Base-by-base conservation (phyloP, 2,113 vertebrate genomes). In the Caranx ignobilis region DNA sequence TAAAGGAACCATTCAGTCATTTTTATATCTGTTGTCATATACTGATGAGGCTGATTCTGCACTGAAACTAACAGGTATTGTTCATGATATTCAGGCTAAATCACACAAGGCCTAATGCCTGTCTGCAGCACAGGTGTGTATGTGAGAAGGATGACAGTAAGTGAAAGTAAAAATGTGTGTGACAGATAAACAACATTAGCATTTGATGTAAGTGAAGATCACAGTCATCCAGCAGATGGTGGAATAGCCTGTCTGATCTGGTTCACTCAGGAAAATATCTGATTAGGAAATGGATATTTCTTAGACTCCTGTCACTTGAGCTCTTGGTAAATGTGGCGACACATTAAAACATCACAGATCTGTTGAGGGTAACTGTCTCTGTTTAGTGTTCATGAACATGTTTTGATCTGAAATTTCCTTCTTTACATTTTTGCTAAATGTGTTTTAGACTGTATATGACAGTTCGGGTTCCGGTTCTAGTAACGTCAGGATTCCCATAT, bases 271-370 rank as follows among this genome's bases (percentile, higher is more conserved):
- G 45, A 68, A 2, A 18, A 3, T 21, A 15, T n/a, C 12, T 12
- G n/a, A 32, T 21, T 8, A 26, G n/a, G 16, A 68, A 69, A 73
- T 37, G 4, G 9, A 68, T 69, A 7, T 66, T 12, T 79, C 12
- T 55, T 74, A 18, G 11, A 15, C 31, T 59, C 35, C 5, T 37
- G 41, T 48, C 11, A 73, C 6, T 35, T 16, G 21, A 62, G 4
- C 2, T n/a, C 65, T 85, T 80, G 62, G 43, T 75, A 47, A 75
- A 41, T 31, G 19, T 60, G 35, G 35, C 61, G 34, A n/a, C 3
- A 47, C 11, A 26, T 18, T 62, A 21, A 63, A 56, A n/a, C 16
- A 31, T 64, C 7, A 37, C 16, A 32, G 15, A 55, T 57, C 45
- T 66, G 18, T 60, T 50, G 31, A 6, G 12, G 34, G 12, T 26